Evolutionary conservation across 2,797 vertebrate genomes (phyloP).

Genomic region (Siniperca obscura): DNA sequence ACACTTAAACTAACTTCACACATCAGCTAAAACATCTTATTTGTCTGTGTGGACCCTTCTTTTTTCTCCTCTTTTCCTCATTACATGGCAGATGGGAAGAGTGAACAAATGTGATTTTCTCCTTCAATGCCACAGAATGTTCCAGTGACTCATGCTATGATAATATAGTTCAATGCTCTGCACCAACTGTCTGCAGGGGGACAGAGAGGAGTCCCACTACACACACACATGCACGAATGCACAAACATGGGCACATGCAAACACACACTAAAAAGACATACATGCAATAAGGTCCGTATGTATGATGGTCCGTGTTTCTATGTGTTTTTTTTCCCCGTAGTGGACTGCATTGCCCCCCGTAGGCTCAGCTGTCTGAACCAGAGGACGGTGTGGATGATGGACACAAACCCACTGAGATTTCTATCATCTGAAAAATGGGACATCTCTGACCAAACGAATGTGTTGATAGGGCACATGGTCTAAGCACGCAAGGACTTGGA

Average conservation of each 20-base stretch:
- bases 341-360: neutral
- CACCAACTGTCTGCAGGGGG: conserved; percentile 57
- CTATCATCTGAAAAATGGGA: neutral
- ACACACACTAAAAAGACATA: conserved; percentile 12
- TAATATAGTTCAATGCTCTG: conserved; percentile 58
- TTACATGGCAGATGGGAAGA: conserved; percentile 66
- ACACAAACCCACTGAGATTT: neutral
- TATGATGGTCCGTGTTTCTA: neutral
- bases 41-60: neutral
- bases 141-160: conserved; percentile 72
- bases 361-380: neutral
- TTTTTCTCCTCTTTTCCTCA: conserved; percentile 6
- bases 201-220: conserved; percentile 31
- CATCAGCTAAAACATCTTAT: neutral
- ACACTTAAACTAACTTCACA: neutral
- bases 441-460: neutral
- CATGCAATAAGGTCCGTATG: neutral
- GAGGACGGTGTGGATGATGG: no score
- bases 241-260: neutral
- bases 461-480: neutral
- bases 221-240: neutral
- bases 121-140: conserved; percentile 57
- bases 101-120: conserved; percentile 63
- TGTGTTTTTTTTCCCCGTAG: neutral
- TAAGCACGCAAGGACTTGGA: neutral